Conservation (phyloP, 2,888 invertebrate genomes). For the Parapristionchus giblindavisi region DNA sequence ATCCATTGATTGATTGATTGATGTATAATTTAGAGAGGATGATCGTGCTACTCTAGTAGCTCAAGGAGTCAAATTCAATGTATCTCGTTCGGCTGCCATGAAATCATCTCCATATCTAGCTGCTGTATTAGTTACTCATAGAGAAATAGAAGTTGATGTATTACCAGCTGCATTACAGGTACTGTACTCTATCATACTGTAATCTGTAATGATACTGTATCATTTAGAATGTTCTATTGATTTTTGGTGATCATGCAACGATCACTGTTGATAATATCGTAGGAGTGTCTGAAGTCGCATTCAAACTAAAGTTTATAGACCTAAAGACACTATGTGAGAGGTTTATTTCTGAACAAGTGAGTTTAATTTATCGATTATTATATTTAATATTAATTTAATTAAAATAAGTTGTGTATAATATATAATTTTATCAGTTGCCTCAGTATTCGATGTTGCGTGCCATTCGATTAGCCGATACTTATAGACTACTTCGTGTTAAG, state of each 20-base stretch:
- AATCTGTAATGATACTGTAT: not conserved
- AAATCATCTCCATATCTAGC: slow-evolving; percentile 29
- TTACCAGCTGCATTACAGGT: slow-evolving; percentile 26
- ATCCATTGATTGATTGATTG: not conserved
- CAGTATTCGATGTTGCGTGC: slow-evolving; percentile 47
- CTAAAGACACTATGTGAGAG: slow-evolving; percentile 24
- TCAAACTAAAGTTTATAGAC: slow-evolving; percentile 18
- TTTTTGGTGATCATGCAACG: slow-evolving; percentile 15
- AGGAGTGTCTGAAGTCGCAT: slow-evolving; percentile 20
- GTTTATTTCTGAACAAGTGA: slow-evolving; percentile 33
- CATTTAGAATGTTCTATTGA: slow-evolving; percentile 4
- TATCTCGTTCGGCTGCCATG: slow-evolving; percentile 33
- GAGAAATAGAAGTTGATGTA: slow-evolving; percentile 26
- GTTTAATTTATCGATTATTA: not conserved
- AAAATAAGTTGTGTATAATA: not conserved
- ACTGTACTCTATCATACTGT: not conserved
- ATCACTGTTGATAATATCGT: slow-evolving; percentile 2
- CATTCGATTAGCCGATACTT: slow-evolving; percentile 47
- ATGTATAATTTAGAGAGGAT: slow-evolving; percentile 15
- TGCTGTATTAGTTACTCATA: not conserved
- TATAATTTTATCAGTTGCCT: slow-evolving; percentile 42
- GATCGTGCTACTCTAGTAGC: slow-evolving; percentile 28
- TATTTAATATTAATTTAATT: not conserved
- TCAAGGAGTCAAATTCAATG: slow-evolving; percentile 15
- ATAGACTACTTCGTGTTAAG: slow-evolving; percentile 40